These are phyloP conservation scores for Mustelus asterias DNA, from an alignment of 2,113 vertebrate genomes.

Conservation along the genomic window DNA sequence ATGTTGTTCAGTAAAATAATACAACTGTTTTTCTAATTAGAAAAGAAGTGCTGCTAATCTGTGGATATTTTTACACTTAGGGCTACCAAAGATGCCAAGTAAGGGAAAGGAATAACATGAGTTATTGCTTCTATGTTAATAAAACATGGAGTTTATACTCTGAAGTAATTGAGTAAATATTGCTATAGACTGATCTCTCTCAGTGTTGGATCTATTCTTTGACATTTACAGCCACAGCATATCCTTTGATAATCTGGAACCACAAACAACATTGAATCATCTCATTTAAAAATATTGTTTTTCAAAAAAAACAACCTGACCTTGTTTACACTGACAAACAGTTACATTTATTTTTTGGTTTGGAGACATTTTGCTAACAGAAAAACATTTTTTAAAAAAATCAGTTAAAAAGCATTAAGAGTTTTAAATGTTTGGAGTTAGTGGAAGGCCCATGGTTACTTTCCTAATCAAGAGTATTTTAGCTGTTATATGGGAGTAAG, in stretches of 20 bases:
- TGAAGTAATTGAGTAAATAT: not conserved
- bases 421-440: not conserved
- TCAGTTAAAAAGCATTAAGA: not conserved
- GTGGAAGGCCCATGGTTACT: not conserved
- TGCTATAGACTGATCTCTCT: not conserved
- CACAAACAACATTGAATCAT: not conserved
- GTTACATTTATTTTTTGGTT: not conserved
- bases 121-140: not conserved
- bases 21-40: not conserved
- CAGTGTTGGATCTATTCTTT: not conserved
- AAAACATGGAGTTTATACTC: not conserved
- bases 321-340: not conserved
- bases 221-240: not conserved
- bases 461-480: not conserved
- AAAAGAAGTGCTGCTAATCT: not conserved
- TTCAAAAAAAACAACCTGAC: not conserved
- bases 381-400: not conserved
- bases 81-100: not conserved
- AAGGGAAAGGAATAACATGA: not conserved
- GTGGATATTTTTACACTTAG: slow-evolving; percentile 23
- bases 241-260: not conserved
- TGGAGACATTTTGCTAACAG: not conserved
- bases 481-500: not conserved
- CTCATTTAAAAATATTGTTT: not conserved
- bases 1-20: not conserved